Base-by-base conservation (phyloP, 2,113 vertebrate genomes). In the Trematomus loennbergii region DNA sequence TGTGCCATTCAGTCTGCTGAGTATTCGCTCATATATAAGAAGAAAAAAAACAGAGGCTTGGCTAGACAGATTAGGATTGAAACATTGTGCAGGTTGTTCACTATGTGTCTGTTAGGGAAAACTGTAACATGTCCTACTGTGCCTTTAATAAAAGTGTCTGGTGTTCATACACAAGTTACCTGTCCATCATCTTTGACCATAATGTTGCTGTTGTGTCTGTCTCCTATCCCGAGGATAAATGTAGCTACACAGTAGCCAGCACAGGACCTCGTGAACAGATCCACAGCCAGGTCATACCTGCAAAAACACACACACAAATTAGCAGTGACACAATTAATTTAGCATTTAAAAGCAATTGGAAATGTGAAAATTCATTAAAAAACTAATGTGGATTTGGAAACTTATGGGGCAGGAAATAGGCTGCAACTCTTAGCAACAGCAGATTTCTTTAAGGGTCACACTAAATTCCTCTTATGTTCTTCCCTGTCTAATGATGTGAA, bases 161-260 rank as follows among this genome's bases (percentile, higher is more conserved):
- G 50, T 25, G 1, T 50, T 45, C 11, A n/a, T 43, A 46, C 11
- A 54, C 1, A n/a, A 12, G 2, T 61, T 96, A 99, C 98, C 93
- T 99, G 98, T 86, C 98, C 98, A 73, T 99, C 97, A 64, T 99
- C 97, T 93, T 99, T 99, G 75, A 99, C 98, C 98, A 99, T 99
- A 85, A 99, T 99, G 94, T 99, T 99, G 91, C 98, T 99, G 85
- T 99, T 99, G 95, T 99, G 98, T 65, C 98, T 95, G 90, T 99
- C 98, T 86, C 98, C 98, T 74, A 99, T 99, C 48, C 98, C 98
- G 73, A 99, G 92, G 90, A 99, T 99, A 89, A 99, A 99, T 60
- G 98, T 99, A 74, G 98, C 98, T 69, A 99, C 98, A 78, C 98
- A 99, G 90, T 99, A 99, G 73, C 98, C 98, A 77, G 98, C 98